phyloP scores from a whole-genome alignment of 2,113 vertebrate species.

The Sander vitreus region DNA sequence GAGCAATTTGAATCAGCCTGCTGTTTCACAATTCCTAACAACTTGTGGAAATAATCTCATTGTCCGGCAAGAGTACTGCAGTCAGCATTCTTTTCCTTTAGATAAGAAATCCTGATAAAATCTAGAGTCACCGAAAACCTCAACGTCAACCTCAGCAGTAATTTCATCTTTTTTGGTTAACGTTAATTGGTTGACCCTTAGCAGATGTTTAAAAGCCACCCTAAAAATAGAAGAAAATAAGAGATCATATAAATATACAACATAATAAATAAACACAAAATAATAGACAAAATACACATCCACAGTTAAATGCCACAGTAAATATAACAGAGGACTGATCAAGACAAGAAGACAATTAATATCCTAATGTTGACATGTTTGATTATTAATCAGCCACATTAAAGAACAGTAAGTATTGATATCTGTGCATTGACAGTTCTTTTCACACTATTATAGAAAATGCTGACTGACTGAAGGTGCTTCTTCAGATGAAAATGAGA shows the following conservation, averaged over 20 bases:
- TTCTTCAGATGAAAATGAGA: not conserved
- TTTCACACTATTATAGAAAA: not conserved
- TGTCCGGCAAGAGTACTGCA: slow-evolving; percentile 23
- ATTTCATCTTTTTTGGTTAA: not conserved
- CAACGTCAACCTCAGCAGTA: not conserved
- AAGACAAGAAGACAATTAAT: not conserved
- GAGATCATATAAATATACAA: no score
- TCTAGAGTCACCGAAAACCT: slow-evolving; percentile 11
- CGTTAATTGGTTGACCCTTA: not conserved
- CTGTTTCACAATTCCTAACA: slow-evolving; percentile 44
- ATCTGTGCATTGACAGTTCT: not conserved
- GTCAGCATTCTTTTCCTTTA: slow-evolving; percentile 51
- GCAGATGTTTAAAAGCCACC: not conserved
- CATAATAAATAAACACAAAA: not conserved
- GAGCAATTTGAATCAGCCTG: slow-evolving; percentile 36
- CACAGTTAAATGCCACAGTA: not conserved
- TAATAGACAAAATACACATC: not conserved
- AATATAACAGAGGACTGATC: not conserved
- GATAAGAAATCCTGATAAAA: slow-evolving; percentile 43
- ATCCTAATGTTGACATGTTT: not conserved
- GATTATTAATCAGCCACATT: not conserved
- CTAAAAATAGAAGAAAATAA: not conserved
- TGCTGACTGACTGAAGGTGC: not conserved
- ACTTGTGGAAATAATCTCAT: slow-evolving; percentile 17
- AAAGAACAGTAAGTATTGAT: not conserved